Evolutionary conservation across 2,113 vertebrate genomes (phyloP), one percentile per base, ranked within the genome.

Genomic region (Sapayoa aenigma): DNA sequence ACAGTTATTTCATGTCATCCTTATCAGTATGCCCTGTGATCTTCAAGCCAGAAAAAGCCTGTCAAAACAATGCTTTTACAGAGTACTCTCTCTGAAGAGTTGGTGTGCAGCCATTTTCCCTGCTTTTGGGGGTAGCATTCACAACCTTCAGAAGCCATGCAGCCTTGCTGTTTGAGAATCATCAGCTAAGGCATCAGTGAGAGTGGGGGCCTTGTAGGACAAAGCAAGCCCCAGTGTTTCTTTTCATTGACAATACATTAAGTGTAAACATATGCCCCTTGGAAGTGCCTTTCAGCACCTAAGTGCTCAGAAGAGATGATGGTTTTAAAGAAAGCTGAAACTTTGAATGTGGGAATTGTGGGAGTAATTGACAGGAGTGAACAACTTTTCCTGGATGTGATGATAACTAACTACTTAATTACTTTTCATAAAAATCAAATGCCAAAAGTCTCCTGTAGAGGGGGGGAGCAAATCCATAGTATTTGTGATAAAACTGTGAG

Each of bases 71-170:
- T 49, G 28, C 53, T 62, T 67, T 62, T 67, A 56, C 41, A 59
- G 63, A 12, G 25, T 4, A 39, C 20, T 14, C 78, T 50, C 39
- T 78, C 72, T 62, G 33, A n/a, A 27, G 31, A 49, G 30, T 8
- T 50, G 18, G 11, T 27, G 35, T 37, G 46, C 20, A 86, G 6
- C n/a, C 0, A 0, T 58, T 59, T 49, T n/a, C 20, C 21, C 22
- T 41, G 10, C 35, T 78, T 33, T 59, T 35, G 7, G 13, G 35
- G 23, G n/a, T 35, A 49, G 59, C 19, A 33, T 14, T 42, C 31
- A 19, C 20, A 66, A 22, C 39, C 22, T 81, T 37, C 63, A 47
- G 44, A 53, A 71, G 50, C 31, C 67, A 20, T 28, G 39, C n/a
- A 65, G 62, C 21, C 37, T 35, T 24, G 28, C 58, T 52, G 17